Conservation (phyloP, 2,888 invertebrate species). For the Lasioglossum villosulum region DNA sequence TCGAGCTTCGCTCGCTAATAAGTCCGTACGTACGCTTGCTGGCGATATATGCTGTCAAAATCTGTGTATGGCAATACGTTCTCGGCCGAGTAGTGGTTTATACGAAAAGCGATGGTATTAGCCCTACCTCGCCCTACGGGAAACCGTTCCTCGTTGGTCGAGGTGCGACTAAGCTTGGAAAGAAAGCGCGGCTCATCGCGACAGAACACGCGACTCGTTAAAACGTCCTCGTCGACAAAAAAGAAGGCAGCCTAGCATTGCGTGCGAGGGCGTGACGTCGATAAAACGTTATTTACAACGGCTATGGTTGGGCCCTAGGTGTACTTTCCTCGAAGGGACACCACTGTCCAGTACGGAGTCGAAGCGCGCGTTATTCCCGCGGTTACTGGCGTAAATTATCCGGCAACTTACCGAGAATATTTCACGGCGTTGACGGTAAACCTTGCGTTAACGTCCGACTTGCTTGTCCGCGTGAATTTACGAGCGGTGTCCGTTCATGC, state of each 20-base stretch:
- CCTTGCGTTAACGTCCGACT: conserved; percentile 75
- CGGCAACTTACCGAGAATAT: conserved; percentile 73
- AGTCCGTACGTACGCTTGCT: no score
- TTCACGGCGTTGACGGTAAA: conserved; percentile 75
- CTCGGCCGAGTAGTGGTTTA: no score
- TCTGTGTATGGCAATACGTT: no score
- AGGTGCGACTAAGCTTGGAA: conserved; percentile 23
- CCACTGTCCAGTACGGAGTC: conserved; percentile 22
- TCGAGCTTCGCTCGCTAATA: no score
- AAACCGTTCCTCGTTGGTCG: conserved; percentile 9
- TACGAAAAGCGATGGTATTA: neutral
- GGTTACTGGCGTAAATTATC: conserved; percentile 73
- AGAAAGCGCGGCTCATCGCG: conserved; percentile 14
- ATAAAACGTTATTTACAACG: conserved; percentile 68
- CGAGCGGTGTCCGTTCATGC: conserved; percentile 67
- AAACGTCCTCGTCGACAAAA: conserved; percentile 39
- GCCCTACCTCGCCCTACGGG: neutral
- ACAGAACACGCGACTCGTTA: conserved; percentile 51
- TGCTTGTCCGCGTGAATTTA: conserved; percentile 73
- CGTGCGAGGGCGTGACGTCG: conserved; percentile 67
- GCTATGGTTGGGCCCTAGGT: conserved; percentile 49
- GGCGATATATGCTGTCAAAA: no score
- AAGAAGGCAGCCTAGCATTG: conserved; percentile 33
- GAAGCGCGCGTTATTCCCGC: conserved; percentile 67
- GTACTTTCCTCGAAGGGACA: conserved; percentile 42